phyloP scores from a whole-genome alignment of 2,888 invertebrate genomes.

The Bursaphelenchus okinawaensis region DNA sequence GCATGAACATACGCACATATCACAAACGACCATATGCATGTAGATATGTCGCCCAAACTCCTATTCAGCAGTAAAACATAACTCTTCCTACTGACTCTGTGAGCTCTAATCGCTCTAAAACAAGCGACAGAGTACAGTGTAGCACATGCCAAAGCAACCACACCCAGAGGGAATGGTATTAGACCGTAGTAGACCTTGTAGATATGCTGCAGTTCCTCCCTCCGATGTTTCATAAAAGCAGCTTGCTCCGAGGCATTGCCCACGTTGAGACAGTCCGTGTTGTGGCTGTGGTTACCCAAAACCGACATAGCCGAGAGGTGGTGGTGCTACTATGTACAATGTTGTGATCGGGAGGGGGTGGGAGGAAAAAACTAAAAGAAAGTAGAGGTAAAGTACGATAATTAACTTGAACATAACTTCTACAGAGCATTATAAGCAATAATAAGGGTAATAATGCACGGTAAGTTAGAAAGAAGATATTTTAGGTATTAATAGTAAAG shows the following conservation, averaged over 20 bases:
- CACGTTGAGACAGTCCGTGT: background rate
- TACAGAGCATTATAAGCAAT: too few relatives aligned
- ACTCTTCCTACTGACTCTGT: constrained; percentile 49
- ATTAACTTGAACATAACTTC: too few relatives aligned
- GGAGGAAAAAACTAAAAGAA: too few relatives aligned
- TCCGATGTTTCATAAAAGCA: background rate
- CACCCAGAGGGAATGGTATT: constrained; percentile 45
- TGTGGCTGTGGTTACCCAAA: background rate
- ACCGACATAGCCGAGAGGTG: background rate
- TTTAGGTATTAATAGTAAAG: too few relatives aligned
- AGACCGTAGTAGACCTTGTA: constrained; percentile 48
- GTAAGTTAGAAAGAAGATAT: too few relatives aligned
- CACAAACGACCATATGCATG: constrained; percentile 38
- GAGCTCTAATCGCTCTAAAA: constrained; percentile 42
- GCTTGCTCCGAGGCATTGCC: background rate
- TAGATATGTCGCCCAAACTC: constrained; percentile 49
- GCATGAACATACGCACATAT: constrained; percentile 38
- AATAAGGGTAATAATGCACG: too few relatives aligned
- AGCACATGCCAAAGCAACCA: constrained; percentile 38
- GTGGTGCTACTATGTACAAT: background rate
- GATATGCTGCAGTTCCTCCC: constrained; percentile 34
- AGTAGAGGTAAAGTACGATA: too few relatives aligned
- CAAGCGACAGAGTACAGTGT: constrained; percentile 42
- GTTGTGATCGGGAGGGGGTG: too few relatives aligned
- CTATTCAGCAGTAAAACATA: constrained; percentile 54